Percentiles rank a stretch among this genome's conserved stretches.
Evolutionary conservation across 1,140 invertebrate genomes (phyloP).

Genomic region (Ceratitis capitata): DNA sequence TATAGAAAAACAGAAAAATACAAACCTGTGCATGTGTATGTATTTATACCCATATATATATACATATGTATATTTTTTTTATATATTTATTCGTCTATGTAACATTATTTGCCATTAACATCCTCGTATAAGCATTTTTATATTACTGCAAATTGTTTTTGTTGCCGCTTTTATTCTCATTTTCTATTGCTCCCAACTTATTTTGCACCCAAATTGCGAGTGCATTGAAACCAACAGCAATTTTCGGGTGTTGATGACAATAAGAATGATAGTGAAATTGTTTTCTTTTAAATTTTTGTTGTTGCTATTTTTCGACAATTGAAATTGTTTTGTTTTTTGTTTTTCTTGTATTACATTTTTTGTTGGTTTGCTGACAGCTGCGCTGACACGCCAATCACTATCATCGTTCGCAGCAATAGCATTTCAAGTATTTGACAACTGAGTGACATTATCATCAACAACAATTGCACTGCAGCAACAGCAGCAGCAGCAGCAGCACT

Average conservation of each 20-base stretch:
- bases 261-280: neutral
- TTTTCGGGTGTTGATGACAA: slow-evolving; percentile 26
- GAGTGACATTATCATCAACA: slow-evolving; percentile 35
- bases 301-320: neutral
- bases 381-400: neutral
- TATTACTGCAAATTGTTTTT: neutral
- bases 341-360: neutral
- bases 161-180: too few relatives aligned
- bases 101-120: neutral
- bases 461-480: neutral
- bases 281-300: neutral
- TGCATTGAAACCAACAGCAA: neutral
- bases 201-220: neutral
- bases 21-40: neutral
- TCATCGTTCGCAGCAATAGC: neutral
- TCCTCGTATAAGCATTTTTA: neutral
- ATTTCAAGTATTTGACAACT: slow-evolving; percentile 13
- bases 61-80: too few relatives aligned
- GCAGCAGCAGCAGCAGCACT: neutral
- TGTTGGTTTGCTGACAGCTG: neutral
- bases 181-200: neutral
- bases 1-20: neutral
- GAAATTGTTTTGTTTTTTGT: neutral
- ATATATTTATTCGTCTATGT: too few relatives aligned
- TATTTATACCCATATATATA: too few relatives aligned